Evolutionary conservation across 2,888 invertebrate genomes (phyloP).

Genomic region (Theristus sp.): DNA sequence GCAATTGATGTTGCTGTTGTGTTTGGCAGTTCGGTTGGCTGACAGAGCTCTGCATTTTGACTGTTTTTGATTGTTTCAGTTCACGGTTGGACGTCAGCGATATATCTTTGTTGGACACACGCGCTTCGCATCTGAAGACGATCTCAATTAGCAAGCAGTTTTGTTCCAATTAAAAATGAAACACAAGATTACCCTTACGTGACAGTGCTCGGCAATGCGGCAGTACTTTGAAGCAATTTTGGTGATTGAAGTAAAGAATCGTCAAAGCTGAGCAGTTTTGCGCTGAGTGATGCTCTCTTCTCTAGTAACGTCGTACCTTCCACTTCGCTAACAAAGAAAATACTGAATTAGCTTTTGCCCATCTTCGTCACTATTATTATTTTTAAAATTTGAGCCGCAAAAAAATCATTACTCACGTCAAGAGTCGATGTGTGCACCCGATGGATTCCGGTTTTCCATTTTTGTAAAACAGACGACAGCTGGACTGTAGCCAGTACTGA

Average conservation of each 20-base stretch:
- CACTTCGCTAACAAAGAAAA: constrained; percentile 55
- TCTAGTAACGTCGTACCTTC: constrained; percentile 90
- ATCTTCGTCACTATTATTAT: neutral
- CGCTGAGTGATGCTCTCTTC: constrained; percentile 52
- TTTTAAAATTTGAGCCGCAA: neutral
- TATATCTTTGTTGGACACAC: neutral
- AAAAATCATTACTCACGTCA: constrained; percentile 60
- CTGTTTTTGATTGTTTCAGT: too few species aligned
- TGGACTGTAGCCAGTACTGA: constrained; percentile 96
- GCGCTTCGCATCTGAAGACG: neutral
- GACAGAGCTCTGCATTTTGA: too few species aligned
- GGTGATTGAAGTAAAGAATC: constrained; percentile 27
- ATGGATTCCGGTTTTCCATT: constrained; percentile 98
- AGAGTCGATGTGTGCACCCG: constrained; percentile 88
- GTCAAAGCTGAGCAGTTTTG: constrained; percentile 25
- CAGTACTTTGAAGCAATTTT: constrained; percentile 5
- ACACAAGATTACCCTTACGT: too few species aligned
- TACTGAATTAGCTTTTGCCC: neutral
- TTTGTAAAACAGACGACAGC: constrained; percentile 88
- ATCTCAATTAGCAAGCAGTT: neutral
- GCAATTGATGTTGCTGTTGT: neutral
- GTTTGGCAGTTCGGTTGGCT: too few species aligned
- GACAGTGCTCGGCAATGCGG: neutral
- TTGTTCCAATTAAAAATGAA: too few species aligned
- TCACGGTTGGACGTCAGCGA: too few species aligned